These are phyloP conservation scores for Holacanthella duospinosa DNA, from an alignment of 2,888 invertebrate species.

Conservation along the genomic window DNA sequence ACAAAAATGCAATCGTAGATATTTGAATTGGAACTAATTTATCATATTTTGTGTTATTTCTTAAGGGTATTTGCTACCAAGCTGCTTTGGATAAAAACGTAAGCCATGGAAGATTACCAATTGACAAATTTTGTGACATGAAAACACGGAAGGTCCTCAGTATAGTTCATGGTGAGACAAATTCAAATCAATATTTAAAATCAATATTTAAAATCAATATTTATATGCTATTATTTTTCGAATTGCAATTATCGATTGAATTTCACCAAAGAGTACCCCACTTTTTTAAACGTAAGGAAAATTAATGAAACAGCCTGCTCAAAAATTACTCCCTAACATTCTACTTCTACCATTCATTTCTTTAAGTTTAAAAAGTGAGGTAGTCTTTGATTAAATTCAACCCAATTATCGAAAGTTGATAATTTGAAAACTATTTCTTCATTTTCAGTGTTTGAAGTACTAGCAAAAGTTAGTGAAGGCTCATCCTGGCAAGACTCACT, in stretches of 20 bases:
- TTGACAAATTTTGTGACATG: slow-evolving; percentile 80
- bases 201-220: slow-evolving; percentile 3
- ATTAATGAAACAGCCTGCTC: slow-evolving; percentile 4
- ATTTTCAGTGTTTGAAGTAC: slow-evolving; percentile 69
- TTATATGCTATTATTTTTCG: too few relatives aligned
- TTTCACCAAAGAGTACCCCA: neutral
- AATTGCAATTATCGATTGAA: too few relatives aligned
- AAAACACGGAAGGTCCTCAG: slow-evolving; percentile 87
- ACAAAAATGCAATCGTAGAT: neutral
- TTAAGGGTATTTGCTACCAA: slow-evolving; percentile 69
- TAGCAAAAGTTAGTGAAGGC: slow-evolving; percentile 64
- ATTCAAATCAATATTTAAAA: too few relatives aligned
- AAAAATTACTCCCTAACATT: too few relatives aligned
- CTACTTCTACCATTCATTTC: too few relatives aligned
- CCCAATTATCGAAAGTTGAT: slow-evolving; percentile 4
- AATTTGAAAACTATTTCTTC: slow-evolving; percentile 16
- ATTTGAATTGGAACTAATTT: neutral
- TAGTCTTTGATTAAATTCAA: neutral
- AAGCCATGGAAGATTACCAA: slow-evolving; percentile 72
- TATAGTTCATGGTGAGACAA: slow-evolving; percentile 74
- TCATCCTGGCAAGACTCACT: slow-evolving; percentile 68
- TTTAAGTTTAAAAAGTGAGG: too few relatives aligned
- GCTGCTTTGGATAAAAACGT: slow-evolving; percentile 68
- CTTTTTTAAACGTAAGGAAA: slow-evolving; percentile 12
- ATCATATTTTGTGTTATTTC: neutral